Evolutionary conservation across 2,797 vertebrate species (phyloP).

Genomic region (Protosalanx chinensis): DNA sequence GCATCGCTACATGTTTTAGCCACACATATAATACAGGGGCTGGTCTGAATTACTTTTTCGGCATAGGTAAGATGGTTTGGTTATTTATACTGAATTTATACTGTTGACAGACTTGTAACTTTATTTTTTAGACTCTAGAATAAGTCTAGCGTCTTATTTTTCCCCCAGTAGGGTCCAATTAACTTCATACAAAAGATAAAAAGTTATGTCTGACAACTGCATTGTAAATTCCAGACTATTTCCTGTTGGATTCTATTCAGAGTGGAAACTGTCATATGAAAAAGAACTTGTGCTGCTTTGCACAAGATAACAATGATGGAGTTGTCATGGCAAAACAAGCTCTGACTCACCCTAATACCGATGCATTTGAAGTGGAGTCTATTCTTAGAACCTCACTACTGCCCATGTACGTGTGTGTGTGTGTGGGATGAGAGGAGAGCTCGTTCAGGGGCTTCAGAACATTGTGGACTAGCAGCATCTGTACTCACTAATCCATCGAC

Average conservation of each 20-base stretch:
- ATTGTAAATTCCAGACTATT: constrained; percentile 5
- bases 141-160: neutral
- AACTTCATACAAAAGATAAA: constrained; percentile 24
- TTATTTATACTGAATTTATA: constrained; percentile 22
- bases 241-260: constrained; percentile 11
- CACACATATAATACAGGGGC: neutral
- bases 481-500: neutral
- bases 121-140: neutral
- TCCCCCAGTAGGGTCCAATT: neutral
- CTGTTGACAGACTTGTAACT: neutral
- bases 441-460: neutral
- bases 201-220: neutral
- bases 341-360: constrained; percentile 10
- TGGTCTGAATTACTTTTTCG: constrained; percentile 12
- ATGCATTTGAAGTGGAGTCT: constrained; percentile 30
- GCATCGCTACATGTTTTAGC: neutral
- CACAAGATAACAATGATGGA: constrained; percentile 39
- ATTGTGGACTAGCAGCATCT: neutral
- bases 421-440: neutral
- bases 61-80: constrained; percentile 4
- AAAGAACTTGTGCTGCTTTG: constrained; percentile 23
- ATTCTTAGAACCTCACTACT: constrained; percentile 19
- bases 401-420: constrained; percentile 11
- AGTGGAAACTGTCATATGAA: constrained; percentile 14
- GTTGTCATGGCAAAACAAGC: constrained; percentile 32